phyloP scores from a whole-genome alignment of 2,888 invertebrate genomes.

The Parelbella ahira region DNA sequence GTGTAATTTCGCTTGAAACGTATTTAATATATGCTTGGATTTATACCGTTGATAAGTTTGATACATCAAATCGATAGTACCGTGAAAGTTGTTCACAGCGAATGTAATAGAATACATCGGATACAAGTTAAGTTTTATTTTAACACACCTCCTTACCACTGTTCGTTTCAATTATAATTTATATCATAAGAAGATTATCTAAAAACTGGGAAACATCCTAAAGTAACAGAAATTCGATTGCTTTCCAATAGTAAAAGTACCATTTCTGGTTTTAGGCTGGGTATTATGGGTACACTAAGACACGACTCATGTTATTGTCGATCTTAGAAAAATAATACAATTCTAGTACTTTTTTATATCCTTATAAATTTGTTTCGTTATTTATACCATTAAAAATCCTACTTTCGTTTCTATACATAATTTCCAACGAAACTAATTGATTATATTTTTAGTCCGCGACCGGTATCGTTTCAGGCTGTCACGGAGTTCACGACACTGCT shows the following conservation, averaged over 20 bases:
- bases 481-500: conserved; percentile 23
- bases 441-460: conserved; percentile 5
- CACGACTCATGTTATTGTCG: too few species aligned
- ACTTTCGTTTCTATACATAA: conserved; percentile 14
- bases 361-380: too few species aligned
- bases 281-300: too few species aligned
- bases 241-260: too few species aligned
- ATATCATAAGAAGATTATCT: too few species aligned
- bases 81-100: conserved; percentile 45
- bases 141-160: not conserved
- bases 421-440: conserved; percentile 11
- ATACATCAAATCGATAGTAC: conserved; percentile 40
- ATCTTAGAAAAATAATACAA: too few species aligned
- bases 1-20: conserved; percentile 30
- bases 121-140: conserved; percentile 3
- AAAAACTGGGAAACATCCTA: too few species aligned
- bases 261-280: too few species aligned
- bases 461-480: conserved; percentile 2
- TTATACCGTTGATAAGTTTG: conserved; percentile 47
- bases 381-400: too few species aligned
- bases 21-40: conserved; percentile 33
- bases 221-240: too few species aligned
- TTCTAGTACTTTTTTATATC: too few species aligned
- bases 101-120: conserved; percentile 12
- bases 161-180: not conserved